phyloP scores from a whole-genome alignment of 2,797 vertebrate species.

The Sebastes matsubarae region DNA sequence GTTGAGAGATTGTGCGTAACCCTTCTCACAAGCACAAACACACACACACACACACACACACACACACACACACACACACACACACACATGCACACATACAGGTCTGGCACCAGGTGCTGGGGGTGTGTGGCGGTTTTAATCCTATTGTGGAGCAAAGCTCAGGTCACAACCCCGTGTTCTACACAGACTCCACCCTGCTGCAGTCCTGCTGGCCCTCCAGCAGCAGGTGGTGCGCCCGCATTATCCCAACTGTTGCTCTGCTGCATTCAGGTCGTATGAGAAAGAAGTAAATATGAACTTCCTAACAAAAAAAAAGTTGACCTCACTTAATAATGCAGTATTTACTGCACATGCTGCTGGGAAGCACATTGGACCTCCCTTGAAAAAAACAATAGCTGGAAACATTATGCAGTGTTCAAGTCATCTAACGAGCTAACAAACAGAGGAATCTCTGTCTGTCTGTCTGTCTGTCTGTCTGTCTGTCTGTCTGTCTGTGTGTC shows the following conservation, averaged over 20 bases:
- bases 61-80: not conserved
- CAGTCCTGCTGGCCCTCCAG: conserved; percentile 64
- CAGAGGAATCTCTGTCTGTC: too few relatives aligned
- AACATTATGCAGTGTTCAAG: not conserved
- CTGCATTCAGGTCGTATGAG: not conserved
- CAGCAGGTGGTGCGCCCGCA: conserved; percentile 1
- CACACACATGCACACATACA: not conserved
- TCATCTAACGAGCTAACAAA: not conserved
- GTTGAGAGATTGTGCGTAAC: not conserved
- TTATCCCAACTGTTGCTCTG: conserved; percentile 1
- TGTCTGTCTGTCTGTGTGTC: too few relatives aligned
- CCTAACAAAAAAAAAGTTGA: not conserved
- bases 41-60: not conserved
- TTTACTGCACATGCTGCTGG: not conserved
- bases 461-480: too few relatives aligned
- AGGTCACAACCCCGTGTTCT: conserved; percentile 53
- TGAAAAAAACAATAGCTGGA: not conserved
- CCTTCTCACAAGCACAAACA: not conserved
- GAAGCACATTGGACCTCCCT: not conserved
- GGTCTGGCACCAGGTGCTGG: conserved; percentile 75
- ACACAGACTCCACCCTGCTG: conserved; percentile 77
- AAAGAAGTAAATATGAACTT: not conserved
- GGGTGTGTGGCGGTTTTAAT: conserved; percentile 61
- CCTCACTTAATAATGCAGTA: not conserved
- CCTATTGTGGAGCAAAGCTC: conserved; percentile 80